Evolutionary conservation across 2,888 invertebrate genomes (phyloP).

Genomic region (Anaspis maculata): DNA sequence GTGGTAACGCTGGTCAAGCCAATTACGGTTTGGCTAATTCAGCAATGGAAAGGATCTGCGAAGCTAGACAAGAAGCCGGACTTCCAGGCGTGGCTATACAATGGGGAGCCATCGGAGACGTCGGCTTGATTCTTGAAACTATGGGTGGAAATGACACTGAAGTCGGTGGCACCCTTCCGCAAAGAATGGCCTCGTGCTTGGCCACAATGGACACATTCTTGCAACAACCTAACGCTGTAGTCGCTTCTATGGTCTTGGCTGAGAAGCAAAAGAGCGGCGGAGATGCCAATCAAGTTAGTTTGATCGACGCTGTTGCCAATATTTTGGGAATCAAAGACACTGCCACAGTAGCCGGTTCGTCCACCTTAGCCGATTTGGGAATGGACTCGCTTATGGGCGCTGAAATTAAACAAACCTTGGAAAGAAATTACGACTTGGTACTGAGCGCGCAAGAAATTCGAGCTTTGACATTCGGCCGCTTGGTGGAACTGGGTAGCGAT

Average conservation of each 20-base stretch:
- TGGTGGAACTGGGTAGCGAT: slow-evolving; percentile 51
- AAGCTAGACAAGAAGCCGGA: slow-evolving; percentile 72
- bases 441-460: slow-evolving; percentile 89
- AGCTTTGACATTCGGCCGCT: slow-evolving; percentile 66
- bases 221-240: slow-evolving; percentile 77
- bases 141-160: slow-evolving; percentile 86
- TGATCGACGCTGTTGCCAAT: slow-evolving; percentile 76
- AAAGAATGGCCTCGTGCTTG: slow-evolving; percentile 90
- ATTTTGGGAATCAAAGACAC: slow-evolving; percentile 86
- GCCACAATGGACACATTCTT: slow-evolving; percentile 82
- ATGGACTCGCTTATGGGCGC: slow-evolving; percentile 99
- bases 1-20: slow-evolving; percentile 93
- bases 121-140: slow-evolving; percentile 83
- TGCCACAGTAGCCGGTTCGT: slow-evolving; percentile 63
- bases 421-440: slow-evolving; percentile 84
- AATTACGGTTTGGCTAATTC: slow-evolving; percentile 98
- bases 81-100: slow-evolving; percentile 86
- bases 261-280: slow-evolving; percentile 64
- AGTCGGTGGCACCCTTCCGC: slow-evolving; percentile 93
- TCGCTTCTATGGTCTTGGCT: slow-evolving; percentile 79
- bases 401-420: slow-evolving; percentile 94
- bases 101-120: slow-evolving; percentile 99
- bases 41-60: slow-evolving; percentile 92
- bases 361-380: slow-evolving; percentile 87
- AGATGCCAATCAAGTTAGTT: slow-evolving; percentile 50